Evolutionary conservation across 2,113 vertebrate genomes (phyloP).

Genomic region (Bettongia penicillata): DNA sequence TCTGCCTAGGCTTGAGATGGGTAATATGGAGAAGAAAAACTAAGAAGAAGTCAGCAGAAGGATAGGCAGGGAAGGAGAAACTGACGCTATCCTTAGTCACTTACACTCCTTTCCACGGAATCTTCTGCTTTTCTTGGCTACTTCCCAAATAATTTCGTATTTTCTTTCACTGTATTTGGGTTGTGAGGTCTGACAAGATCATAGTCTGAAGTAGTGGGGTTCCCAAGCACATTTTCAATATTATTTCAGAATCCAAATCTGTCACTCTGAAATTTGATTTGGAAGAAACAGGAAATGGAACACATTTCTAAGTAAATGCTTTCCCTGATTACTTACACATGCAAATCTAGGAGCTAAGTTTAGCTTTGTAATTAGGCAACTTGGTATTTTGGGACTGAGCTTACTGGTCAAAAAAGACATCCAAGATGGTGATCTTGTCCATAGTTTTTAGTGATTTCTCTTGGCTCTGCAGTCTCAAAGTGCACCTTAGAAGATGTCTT

Average conservation of each 20-base stretch:
- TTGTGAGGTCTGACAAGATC: not conserved
- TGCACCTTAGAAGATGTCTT: not conserved
- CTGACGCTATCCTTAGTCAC: not conserved
- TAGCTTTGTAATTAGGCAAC: conserved; percentile 73
- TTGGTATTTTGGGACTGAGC: conserved; percentile 63
- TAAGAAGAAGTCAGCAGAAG: not conserved
- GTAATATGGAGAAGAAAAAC: not conserved
- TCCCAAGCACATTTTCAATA: conserved; percentile 2
- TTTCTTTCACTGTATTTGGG: not conserved
- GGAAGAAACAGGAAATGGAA: conserved; percentile 75
- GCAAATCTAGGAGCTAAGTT: conserved; percentile 74
- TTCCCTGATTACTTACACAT: conserved; percentile 76
- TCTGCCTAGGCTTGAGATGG: not conserved
- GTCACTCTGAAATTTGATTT: conserved; percentile 66
- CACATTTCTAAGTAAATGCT: conserved; percentile 75
- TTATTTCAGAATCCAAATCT: conserved; percentile 61
- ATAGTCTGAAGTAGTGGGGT: not conserved
- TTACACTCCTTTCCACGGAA: not conserved
- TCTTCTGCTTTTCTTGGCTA: not conserved
- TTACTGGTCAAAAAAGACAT: conserved; percentile 58
- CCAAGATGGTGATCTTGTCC: conserved; percentile 16
- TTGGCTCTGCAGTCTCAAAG: not conserved
- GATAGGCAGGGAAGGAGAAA: not conserved
- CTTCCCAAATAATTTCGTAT: not conserved
- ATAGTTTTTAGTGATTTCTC: conserved; percentile 49